Conservation (phyloP, 2,113 vertebrate genomes). For the Bufo bufo region DNA sequence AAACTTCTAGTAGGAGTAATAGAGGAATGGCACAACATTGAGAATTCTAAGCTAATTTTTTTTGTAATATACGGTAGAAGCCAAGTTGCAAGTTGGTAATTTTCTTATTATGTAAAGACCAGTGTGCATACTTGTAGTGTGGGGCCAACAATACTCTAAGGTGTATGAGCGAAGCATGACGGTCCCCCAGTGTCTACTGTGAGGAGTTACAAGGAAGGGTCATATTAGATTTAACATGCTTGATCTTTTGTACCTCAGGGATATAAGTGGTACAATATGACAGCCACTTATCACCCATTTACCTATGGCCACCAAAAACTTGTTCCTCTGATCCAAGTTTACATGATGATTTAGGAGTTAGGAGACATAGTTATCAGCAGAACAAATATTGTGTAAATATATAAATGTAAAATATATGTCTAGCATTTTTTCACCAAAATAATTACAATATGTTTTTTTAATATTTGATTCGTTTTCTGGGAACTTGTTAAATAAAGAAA, state of each 20-base stretch:
- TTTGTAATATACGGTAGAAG: too few relatives aligned
- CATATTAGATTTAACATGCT: background rate
- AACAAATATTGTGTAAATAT: background rate
- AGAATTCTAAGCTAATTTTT: too few relatives aligned
- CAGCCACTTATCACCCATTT: background rate
- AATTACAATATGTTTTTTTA: background rate
- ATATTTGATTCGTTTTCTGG: background rate
- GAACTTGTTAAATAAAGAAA: slow-evolving; percentile 1
- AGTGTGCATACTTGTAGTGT: background rate
- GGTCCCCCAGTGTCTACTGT: background rate
- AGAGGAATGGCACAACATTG: too few relatives aligned
- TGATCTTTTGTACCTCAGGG: background rate
- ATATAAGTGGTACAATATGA: background rate
- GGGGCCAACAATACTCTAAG: background rate
- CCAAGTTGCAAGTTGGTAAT: too few relatives aligned
- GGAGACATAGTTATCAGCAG: background rate
- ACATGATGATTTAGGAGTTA: background rate
- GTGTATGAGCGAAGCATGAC: background rate
- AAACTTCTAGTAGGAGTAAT: too few relatives aligned
- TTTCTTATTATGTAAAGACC: background rate
- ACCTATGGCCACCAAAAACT: background rate
- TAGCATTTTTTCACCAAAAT: background rate
- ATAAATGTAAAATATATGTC: background rate
- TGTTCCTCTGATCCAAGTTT: background rate
- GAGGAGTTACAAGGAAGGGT: background rate